Evolutionary conservation across 2,113 vertebrate genomes (phyloP).

Genomic region (Myodes glareolus): DNA sequence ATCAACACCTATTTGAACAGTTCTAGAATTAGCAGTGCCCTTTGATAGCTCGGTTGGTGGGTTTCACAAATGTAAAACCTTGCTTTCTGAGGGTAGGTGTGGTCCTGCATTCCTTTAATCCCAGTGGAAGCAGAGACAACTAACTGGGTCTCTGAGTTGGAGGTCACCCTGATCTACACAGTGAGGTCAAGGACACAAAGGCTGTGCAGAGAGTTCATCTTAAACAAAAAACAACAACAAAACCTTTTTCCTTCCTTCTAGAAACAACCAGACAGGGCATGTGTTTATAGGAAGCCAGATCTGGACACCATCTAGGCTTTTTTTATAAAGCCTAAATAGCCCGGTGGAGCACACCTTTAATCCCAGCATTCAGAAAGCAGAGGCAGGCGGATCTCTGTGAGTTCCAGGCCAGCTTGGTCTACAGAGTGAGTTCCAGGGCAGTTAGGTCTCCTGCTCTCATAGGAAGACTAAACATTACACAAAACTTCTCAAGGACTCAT

Average conservation of each 20-base stretch:
- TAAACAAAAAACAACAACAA: not conserved
- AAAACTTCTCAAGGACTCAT: slow-evolving; percentile 34
- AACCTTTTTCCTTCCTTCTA: not conserved
- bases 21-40: not conserved
- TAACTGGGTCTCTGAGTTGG: not conserved
- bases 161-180: not conserved
- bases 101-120: not conserved
- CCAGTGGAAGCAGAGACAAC: not conserved
- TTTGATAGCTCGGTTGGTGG: not conserved
- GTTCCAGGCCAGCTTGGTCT: no score
- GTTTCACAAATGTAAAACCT: slow-evolving; percentile 26
- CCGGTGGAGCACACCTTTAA: no score
- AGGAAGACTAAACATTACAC: slow-evolving; percentile 34
- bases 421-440: no score
- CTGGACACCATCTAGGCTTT: not conserved
- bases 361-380: no score
- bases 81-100: not conserved
- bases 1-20: not conserved
- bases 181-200: not conserved
- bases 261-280: not conserved
- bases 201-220: not conserved
- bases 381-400: no score
- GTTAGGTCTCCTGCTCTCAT: not conserved
- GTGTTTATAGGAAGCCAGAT: not conserved
- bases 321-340: slow-evolving; percentile 5